These are phyloP conservation scores for Sussaba pulchella DNA, from an alignment of 2,888 invertebrate species.

Conservation along the genomic window DNA sequence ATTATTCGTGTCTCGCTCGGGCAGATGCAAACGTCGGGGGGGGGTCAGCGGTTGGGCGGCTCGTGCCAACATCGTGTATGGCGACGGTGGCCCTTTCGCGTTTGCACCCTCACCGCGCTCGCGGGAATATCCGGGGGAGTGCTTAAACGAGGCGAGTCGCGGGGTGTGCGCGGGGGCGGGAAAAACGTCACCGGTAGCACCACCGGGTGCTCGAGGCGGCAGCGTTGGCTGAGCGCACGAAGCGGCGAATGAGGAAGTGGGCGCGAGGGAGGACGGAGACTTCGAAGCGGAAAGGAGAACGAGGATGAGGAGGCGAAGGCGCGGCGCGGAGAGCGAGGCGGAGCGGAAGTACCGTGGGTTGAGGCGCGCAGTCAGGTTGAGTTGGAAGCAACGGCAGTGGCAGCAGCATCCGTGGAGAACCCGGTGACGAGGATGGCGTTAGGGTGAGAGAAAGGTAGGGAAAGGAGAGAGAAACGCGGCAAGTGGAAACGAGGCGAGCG, in stretches of 20 bases:
- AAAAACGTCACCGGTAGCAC: constrained; percentile 45
- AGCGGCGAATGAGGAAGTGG: constrained; percentile 36
- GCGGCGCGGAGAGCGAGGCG: constrained; percentile 56
- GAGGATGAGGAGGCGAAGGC: constrained; percentile 40
- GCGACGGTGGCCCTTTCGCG: constrained; percentile 35
- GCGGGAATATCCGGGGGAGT: constrained; percentile 51
- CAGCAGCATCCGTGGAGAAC: constrained; percentile 21
- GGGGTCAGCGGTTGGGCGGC: constrained; percentile 51
- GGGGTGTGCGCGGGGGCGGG: constrained; percentile 42
- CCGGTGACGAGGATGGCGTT: constrained; percentile 20
- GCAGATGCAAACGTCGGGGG: constrained; percentile 15
- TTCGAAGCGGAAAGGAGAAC: constrained; percentile 23
- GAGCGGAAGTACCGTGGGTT: constrained; percentile 50
- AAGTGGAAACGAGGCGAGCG: constrained; percentile 60
- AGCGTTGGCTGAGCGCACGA: constrained; percentile 39
- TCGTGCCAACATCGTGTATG: constrained; percentile 25
- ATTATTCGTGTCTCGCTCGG: constrained; percentile 29
- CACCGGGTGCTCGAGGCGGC: constrained; percentile 57
- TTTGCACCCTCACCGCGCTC: constrained; percentile 41
- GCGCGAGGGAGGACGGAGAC: no score
- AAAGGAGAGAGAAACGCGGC: constrained; percentile 37
- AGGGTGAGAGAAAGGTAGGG: no score
- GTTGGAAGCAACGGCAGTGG: constrained; percentile 43
- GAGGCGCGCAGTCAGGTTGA: constrained; percentile 53
- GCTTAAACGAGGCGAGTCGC: constrained; percentile 47